Conservation (phyloP, 2,888 invertebrate genomes). For the Drosophila subquinaria region DNA sequence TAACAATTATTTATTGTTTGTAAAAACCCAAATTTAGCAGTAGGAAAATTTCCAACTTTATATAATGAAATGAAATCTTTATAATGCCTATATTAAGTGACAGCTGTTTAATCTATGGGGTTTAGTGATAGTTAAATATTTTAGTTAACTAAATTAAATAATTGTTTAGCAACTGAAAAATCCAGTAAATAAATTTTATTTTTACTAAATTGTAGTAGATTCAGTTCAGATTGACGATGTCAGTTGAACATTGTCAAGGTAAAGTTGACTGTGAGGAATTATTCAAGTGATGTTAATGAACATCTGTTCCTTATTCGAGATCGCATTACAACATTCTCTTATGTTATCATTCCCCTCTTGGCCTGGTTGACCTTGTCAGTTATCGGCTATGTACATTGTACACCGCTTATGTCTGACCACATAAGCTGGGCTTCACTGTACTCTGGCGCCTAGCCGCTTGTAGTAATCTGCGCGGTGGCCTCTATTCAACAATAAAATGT, state of each 20-base stretch:
- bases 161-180: no score
- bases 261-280: not conserved
- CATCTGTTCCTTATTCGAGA: conserved; percentile 20
- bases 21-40: not conserved
- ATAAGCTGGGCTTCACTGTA: conserved; percentile 39
- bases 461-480: conserved; percentile 29
- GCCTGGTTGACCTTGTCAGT: conserved; percentile 39
- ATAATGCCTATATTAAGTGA: not conserved
- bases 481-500: conserved; percentile 30
- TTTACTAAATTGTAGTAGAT: no score
- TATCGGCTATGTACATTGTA: not conserved
- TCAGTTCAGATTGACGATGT: no score
- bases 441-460: conserved; percentile 25
- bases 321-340: conserved; percentile 44
- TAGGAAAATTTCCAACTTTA: not conserved
- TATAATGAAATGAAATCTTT: not conserved
- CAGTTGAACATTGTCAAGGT: no score
- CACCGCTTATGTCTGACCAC: not conserved
- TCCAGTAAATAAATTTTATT: no score
- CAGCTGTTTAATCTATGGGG: no score
- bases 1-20: not conserved
- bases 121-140: no score
- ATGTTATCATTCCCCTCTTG: not conserved
- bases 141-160: no score
- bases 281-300: conserved; percentile 11